A percentile compares a stretch with the other conserved stretches of the same genome.
These are phyloP conservation scores for Hetaerina americana DNA, from an alignment of 1,140 invertebrate genomes.

Conservation along the genomic window DNA sequence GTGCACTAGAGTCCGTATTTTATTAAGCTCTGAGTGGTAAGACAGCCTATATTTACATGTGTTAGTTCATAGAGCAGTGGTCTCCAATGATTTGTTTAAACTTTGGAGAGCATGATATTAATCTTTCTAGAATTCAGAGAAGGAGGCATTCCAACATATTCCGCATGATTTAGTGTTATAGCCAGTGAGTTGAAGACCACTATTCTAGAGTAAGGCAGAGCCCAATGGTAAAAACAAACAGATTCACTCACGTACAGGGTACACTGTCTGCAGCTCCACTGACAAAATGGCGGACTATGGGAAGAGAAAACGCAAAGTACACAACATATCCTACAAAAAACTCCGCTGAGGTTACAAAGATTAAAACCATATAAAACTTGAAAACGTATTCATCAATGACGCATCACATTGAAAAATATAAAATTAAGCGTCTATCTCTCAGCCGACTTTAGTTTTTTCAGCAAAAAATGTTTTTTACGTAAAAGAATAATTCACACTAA, in stretches of 20 bases:
- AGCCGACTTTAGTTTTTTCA: not conserved
- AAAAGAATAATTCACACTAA: not conserved
- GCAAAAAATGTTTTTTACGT: no score
- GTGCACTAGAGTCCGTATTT: conserved; percentile 14
- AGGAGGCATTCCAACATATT: not conserved
- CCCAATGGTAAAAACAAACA: conserved; percentile 18
- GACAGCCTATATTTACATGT: conserved; percentile 11
- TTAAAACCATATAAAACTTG: not conserved
- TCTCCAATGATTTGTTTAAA: conserved; percentile 12
- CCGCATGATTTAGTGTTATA: not conserved
- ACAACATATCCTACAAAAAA: conserved; percentile 7
- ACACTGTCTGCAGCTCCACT: conserved; percentile 54
- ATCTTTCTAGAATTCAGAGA: not conserved
- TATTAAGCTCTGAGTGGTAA: conserved; percentile 13
- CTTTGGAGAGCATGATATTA: not conserved
- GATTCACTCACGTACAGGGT: conserved; percentile 45
- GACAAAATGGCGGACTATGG: conserved; percentile 58
- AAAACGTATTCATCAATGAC: not conserved
- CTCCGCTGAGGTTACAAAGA: not conserved
- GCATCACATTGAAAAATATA: not conserved
- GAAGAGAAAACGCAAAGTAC: conserved; percentile 19
- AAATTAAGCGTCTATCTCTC: not conserved
- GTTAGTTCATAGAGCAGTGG: conserved; percentile 14
- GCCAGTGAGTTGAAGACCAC: conserved; percentile 14
- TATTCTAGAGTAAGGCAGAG: conserved; percentile 16